phyloP scores from a whole-genome alignment of 2,797 vertebrate species.

The Gambusia yucatana region DNA sequence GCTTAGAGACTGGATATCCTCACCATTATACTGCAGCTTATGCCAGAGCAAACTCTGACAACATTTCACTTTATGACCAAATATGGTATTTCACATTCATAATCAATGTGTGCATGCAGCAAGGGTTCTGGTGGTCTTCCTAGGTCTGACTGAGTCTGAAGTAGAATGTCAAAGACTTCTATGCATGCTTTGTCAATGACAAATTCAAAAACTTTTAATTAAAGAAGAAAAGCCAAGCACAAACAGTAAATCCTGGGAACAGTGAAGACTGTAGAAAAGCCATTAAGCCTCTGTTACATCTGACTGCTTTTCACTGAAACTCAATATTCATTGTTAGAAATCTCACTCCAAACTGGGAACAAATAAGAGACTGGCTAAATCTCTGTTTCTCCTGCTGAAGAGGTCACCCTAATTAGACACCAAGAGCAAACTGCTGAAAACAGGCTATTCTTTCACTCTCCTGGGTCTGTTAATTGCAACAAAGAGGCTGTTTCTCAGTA shows the following conservation, averaged over 20 bases:
- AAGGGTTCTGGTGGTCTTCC: slow-evolving; percentile 11
- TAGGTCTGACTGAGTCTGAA: slow-evolving; percentile 7
- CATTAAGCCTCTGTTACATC: slow-evolving; percentile 76
- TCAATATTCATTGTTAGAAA: slow-evolving; percentile 45
- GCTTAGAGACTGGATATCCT: slow-evolving; percentile 60
- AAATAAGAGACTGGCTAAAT: slow-evolving; percentile 21
- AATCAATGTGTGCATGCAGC: not conserved
- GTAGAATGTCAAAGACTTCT: slow-evolving; percentile 20
- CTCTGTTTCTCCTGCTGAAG: slow-evolving; percentile 39
- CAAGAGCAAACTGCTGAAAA: slow-evolving; percentile 47
- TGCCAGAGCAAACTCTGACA: slow-evolving; percentile 54
- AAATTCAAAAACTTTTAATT: slow-evolving; percentile 61
- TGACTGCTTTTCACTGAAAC: slow-evolving; percentile 71
- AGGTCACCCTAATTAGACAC: slow-evolving; percentile 49
- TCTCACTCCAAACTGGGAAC: slow-evolving; percentile 20
- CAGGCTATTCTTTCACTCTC: slow-evolving; percentile 38
- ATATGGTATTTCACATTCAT: slow-evolving; percentile 37
- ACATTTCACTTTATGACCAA: slow-evolving; percentile 62
- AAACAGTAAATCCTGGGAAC: slow-evolving; percentile 46
- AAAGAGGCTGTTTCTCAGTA: slow-evolving; percentile 4
- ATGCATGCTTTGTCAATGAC: slow-evolving; percentile 15
- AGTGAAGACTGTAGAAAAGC: slow-evolving; percentile 54
- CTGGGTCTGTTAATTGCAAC: slow-evolving; percentile 26
- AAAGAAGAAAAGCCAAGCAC: slow-evolving; percentile 38
- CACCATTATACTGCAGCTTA: slow-evolving; percentile 57